A percentile compares a stretch with the other conserved stretches of the same genome.
Conservation (phyloP, 1,140 invertebrate genomes). For the Sminthurides bifidus region DNA sequence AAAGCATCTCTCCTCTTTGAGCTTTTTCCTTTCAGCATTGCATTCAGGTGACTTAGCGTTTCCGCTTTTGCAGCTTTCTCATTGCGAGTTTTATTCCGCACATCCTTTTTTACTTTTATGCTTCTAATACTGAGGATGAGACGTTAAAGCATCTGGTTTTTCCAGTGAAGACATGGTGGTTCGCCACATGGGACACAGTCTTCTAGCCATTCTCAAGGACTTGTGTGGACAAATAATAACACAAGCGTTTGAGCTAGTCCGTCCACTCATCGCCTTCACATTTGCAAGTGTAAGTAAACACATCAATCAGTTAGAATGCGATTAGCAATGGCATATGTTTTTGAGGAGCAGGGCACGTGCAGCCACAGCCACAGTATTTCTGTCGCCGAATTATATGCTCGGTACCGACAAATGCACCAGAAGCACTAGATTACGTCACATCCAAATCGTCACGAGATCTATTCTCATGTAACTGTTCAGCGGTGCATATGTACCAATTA, state of each 20-base stretch:
- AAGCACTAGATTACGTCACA: too few relatives aligned
- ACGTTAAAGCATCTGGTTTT: conserved; percentile 33
- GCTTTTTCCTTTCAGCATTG: conserved; percentile 94
- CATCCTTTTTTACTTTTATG: neutral
- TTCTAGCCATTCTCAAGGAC: conserved; percentile 81
- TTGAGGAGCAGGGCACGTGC: too few relatives aligned
- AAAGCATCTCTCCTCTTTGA: conserved; percentile 83
- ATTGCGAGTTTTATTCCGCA: neutral
- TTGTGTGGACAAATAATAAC: conserved; percentile 76
- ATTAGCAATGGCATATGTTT: neutral
- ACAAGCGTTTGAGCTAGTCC: conserved; percentile 75
- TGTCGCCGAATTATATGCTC: too few relatives aligned
- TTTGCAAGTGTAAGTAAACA: conserved; percentile 71
- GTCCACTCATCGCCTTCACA: conserved; percentile 84
- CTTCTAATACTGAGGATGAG: neutral
- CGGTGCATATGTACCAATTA: too few relatives aligned
- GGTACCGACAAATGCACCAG: conserved; percentile 1
- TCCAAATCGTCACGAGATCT: too few relatives aligned
- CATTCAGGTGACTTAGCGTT: conserved; percentile 76
- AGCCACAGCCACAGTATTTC: too few relatives aligned
- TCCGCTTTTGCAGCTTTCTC: neutral
- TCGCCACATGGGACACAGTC: conserved; percentile 73
- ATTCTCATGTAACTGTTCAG: too few relatives aligned
- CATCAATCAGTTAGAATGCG: neutral
- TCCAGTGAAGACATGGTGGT: conserved; percentile 78